Base-by-base conservation (phyloP, 1,140 invertebrate genomes). In the Drosophila azteca region DNA sequence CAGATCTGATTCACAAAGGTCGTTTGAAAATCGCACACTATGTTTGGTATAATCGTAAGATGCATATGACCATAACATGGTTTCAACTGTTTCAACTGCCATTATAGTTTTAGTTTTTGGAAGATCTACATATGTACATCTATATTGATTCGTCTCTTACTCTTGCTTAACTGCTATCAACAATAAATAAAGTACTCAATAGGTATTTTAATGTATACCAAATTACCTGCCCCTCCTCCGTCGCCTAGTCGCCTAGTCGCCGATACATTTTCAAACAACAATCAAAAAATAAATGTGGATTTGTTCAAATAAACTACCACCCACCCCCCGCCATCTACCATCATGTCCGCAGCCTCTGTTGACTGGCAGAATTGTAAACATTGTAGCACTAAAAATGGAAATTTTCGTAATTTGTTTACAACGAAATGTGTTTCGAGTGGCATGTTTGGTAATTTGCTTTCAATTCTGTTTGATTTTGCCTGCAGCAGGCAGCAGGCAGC, bases 341-440 rank as follows among this genome's bases (percentile, higher is more conserved):
- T 6, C 26, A 26, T 6, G 26, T 6, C 24, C 44, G 17, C 44
- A 17, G 59, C 15, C 31, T 58, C 17, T 57, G 44, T 72, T 31
- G 41, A 55, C 55, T 73, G 59, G 41, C 53, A 17, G 35, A 24
- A 53, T 55, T 58, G 71, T 74, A 74, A 74, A 74, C 61, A 74
- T 52, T 74, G 64, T 11, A 17, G 48, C 41, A 39, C 63, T 64
- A 74, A 74, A 65, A 74, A 66, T 74, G 69, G 45, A 74, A 74
- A 64, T 57, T 74, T 75, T 66, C 59, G 69, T 74, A 74, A 74
- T 74, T 54, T 74, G 71, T 74, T 64, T 74, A 74, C 69, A 52
- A 11, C 17, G 8, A 46, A 64, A 64, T 57, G 59, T 74, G 60
- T 74, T 55, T 49, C 46, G 70, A 74, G 66, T 73, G 20, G 53